Base-by-base conservation (phyloP, 2,888 invertebrate genomes). In the Torymus texanus region DNA sequence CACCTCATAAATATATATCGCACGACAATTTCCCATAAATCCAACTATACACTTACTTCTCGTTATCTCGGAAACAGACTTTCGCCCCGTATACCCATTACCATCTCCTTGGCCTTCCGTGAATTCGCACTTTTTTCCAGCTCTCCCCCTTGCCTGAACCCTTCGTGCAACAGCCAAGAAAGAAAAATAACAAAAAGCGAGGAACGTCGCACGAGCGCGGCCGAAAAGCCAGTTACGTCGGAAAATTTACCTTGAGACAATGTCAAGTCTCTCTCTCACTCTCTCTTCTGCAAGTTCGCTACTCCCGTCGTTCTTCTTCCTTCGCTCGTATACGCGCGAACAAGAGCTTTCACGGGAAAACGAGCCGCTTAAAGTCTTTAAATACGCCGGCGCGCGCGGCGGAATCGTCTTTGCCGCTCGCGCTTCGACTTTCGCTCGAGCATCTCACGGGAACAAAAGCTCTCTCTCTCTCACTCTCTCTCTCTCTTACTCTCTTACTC, bases 391-490 rank as follows among this genome's bases (percentile, higher is more conserved):
- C 10, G 14, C 16, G 14, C 16, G 41, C 66, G 56, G n/a, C 13
- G 50, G n/a, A 66, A 66, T 77, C 63, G 59, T 59, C 77, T 77
- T 71, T 71, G 71, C 56, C 62, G 56, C 14, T 18, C 41, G 62
- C 16, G 21, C 71, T 66, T 72, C 72, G 66, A 72, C 61, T 78
- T 59, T 70, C 11, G 55, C 50, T 16, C 8, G 56, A 70, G 71
- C 65, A 65, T 59, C 77, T 77, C 65, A 59, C 56, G 59, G 51
- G 71, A 77, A 77, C 77, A 77, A 77, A 71, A 65, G n/a, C n/a
- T n/a, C n/a, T n/a, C n/a, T n/a, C n/a, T n/a, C n/a, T n/a, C 21
- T 55, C 72, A 59, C 41, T 56, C 65, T 41, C 21, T 65, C 12
- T 14, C 72, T 65, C 13, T 24, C 72, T 53, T 4, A 21, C 13